A percentile compares a stretch with the other conserved stretches of the same genome.
phyloP scores from a whole-genome alignment of 2,888 invertebrate genomes.

The Sphecodes monilicornis region DNA sequence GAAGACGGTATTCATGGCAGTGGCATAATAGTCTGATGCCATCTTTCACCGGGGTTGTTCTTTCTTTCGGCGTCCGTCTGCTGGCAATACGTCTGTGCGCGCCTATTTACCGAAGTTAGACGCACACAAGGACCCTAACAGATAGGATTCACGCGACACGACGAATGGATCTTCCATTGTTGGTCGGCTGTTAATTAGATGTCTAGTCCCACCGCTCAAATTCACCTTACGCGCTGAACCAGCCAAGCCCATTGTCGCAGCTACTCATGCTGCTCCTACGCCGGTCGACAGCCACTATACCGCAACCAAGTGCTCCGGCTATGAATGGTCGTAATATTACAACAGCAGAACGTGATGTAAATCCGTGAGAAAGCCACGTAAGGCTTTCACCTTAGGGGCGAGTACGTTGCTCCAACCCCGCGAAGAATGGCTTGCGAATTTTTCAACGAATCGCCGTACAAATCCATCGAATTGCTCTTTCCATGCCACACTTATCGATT shows the following conservation, averaged over 20 bases:
- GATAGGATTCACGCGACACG: constrained; percentile 81
- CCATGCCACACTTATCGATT: neutral
- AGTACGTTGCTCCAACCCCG: constrained; percentile 42
- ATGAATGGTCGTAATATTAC: constrained; percentile 76
- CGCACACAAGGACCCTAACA: constrained; percentile 42
- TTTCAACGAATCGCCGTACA: constrained; percentile 15
- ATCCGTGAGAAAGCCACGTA: constrained; percentile 67
- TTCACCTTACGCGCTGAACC: constrained; percentile 79
- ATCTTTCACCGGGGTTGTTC: constrained; percentile 7
- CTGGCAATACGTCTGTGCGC: constrained; percentile 26
- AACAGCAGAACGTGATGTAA: constrained; percentile 75
- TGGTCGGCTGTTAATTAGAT: constrained; percentile 83
- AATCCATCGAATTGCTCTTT: neutral
- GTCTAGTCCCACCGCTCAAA: constrained; percentile 82
- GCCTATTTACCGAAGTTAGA: constrained; percentile 49
- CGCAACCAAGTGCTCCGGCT: constrained; percentile 67
- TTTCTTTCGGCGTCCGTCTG: constrained; percentile 30
- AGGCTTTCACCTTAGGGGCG: constrained; percentile 29
- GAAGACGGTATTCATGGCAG: neutral
- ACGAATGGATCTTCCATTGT: constrained; percentile 83
- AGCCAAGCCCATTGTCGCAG: constrained; percentile 69
- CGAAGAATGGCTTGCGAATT: constrained; percentile 28
- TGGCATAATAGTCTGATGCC: neutral
- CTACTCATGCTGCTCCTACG: constrained; percentile 61
- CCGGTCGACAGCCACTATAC: constrained; percentile 63